Evolutionary conservation across 2,888 invertebrate genomes (phyloP).

Genomic region (Seladonia tumulorum): DNA sequence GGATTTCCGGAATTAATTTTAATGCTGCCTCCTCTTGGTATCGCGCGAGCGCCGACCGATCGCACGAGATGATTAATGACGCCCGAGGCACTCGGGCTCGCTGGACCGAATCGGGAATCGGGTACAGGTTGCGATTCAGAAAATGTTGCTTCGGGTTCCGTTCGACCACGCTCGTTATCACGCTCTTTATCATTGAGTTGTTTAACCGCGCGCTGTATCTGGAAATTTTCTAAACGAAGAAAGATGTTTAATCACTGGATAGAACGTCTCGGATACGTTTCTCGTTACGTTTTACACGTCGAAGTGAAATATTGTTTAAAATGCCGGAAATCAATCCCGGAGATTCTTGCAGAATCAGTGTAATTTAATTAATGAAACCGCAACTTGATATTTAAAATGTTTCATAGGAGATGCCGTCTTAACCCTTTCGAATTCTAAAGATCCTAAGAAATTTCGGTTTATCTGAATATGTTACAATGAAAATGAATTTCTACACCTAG

Average conservation of each 20-base stretch:
- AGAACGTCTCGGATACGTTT: too few species aligned
- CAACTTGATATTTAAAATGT: too few species aligned
- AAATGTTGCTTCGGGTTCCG: background rate
- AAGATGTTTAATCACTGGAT: background rate
- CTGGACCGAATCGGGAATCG: slow-evolving; percentile 12
- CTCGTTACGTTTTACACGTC: too few species aligned
- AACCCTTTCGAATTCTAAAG: too few species aligned
- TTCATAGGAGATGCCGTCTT: too few species aligned
- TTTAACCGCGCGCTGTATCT: background rate
- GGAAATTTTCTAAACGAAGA: background rate
- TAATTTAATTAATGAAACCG: too few species aligned
- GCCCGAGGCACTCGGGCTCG: background rate
- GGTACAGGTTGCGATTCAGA: background rate
- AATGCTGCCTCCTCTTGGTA: background rate
- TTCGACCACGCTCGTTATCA: background rate
- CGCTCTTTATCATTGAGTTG: background rate
- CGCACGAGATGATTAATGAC: slow-evolving; percentile 34
- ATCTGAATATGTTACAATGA: too few species aligned
- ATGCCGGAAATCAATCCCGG: too few species aligned
- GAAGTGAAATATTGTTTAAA: background rate
- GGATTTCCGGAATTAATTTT: slow-evolving; percentile 38
- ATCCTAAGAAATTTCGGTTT: too few species aligned
- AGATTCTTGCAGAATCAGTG: too few species aligned
- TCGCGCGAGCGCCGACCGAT: background rate
- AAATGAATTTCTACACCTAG: too few species aligned